phyloP scores from a whole-genome alignment of 2,888 invertebrate genomes.

The Unio delphinus region DNA sequence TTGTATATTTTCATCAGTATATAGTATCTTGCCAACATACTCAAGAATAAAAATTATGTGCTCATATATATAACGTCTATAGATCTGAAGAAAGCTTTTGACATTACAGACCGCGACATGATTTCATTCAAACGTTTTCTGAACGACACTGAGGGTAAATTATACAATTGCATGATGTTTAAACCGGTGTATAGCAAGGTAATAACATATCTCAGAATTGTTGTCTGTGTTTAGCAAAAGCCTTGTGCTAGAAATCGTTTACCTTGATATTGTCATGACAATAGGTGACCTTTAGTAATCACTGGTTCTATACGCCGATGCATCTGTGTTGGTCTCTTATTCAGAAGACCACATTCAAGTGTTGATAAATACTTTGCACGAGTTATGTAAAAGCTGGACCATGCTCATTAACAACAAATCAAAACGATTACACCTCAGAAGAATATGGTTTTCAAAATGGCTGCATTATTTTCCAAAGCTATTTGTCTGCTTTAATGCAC shows the following conservation, averaged over 20 bases:
- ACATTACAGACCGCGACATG: constrained; percentile 7
- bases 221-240: constrained; percentile 7
- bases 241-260: constrained; percentile 5
- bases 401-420: no score
- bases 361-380: no score
- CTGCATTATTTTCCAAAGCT: no score
- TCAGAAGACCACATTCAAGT: background rate
- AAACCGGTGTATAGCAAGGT: constrained; percentile 12
- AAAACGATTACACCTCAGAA: no score
- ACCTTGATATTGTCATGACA: constrained; percentile 3
- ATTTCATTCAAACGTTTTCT: constrained; percentile 6
- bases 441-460: no score
- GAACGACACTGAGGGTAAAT: constrained; percentile 9
- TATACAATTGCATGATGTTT: constrained; percentile 10
- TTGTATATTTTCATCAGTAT: constrained; percentile 58
- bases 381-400: no score
- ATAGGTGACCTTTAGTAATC: constrained; percentile 1
- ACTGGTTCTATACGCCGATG: constrained; percentile 8
- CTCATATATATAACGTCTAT: background rate
- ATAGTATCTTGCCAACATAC: constrained; percentile 77
- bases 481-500: no score
- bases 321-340: constrained; percentile 3
- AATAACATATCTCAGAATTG: constrained; percentile 7
- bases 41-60: background rate
- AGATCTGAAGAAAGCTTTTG: constrained; percentile 5